phyloP scores from a whole-genome alignment of 2,888 invertebrate species.

The Rhingia campestris region DNA sequence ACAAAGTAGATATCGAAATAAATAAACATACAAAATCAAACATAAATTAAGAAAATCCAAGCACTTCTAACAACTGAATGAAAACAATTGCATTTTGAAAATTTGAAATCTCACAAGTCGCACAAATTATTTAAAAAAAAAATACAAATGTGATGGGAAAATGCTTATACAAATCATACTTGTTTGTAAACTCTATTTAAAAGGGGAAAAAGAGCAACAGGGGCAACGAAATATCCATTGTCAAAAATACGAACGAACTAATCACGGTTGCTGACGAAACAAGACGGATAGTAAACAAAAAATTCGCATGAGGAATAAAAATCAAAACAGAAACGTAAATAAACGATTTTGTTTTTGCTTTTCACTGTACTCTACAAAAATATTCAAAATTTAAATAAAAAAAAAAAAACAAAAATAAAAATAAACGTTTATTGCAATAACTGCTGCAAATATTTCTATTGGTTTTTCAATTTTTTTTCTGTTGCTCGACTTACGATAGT shows the following conservation, averaged over 20 bases:
- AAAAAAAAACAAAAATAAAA: slow-evolving; percentile 45
- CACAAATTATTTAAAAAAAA: slow-evolving; percentile 49
- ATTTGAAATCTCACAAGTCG: slow-evolving; percentile 61
- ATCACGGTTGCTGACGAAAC: slow-evolving; percentile 72
- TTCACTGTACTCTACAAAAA: slow-evolving; percentile 67
- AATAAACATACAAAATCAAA: slow-evolving; percentile 45
- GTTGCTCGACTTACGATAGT: slow-evolving; percentile 84
- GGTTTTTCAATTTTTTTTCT: slow-evolving; percentile 72
- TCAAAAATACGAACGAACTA: slow-evolving; percentile 73
- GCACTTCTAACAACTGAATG: slow-evolving; percentile 68
- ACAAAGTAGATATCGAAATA: slow-evolving; percentile 18
- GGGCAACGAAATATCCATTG: slow-evolving; percentile 73
- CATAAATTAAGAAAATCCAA: slow-evolving; percentile 62
- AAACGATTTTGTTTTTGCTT: slow-evolving; percentile 38
- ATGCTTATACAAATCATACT: slow-evolving; percentile 66
- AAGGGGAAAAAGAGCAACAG: slow-evolving; percentile 68
- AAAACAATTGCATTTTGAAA: slow-evolving; percentile 67
- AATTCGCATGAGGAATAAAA: slow-evolving; percentile 44
- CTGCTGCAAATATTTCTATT: slow-evolving; percentile 69
- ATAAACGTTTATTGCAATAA: slow-evolving; percentile 60
- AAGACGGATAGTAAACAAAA: slow-evolving; percentile 66
- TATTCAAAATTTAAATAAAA: slow-evolving; percentile 54
- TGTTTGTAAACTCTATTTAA: slow-evolving; percentile 45
- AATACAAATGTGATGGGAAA: slow-evolving; percentile 58
- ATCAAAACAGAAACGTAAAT: slow-evolving; percentile 50